Base-by-base conservation (phyloP, 2,888 invertebrate species). In the Camponotus fellah region DNA sequence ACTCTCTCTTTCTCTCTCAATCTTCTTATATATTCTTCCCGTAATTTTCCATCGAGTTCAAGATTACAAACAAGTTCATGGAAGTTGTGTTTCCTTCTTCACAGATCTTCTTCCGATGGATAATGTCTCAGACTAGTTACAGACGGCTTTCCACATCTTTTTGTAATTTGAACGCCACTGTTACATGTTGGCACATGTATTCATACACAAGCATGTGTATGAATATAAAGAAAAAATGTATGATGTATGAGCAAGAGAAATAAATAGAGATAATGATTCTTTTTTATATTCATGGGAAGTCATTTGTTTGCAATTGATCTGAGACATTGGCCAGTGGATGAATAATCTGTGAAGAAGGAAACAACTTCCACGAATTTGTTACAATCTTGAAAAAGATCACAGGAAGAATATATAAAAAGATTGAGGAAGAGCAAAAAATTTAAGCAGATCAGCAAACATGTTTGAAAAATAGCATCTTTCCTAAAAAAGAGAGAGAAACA, bases 231-330 rank as follows among this genome's bases (percentile, higher is more conserved):
- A 46, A 2, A 43, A 37, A 6, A 37, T 37, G 5, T 6, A 83
- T 87, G 82, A 83, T 82, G 82, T 77, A 77, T 74, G 83, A 87
- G 85, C 81, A 85, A 85, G 32, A 43, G 32, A 77, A 68, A 46
- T 21, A 65, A 85, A 76, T 89, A 88, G 86, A 88, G 86, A 86
- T 83, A 68, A 85, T 68, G 68, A 88, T 86, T 79, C 86, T 85
- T 86, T 89, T 88, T 90, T 88, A 86, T 90, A 90, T 84, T 91
- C 88, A 82, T 84, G 80, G 85, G 56, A 76, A 83, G 75, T 46
- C 58, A 84, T 87, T 89, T 82, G 69, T 85, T 82, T 56, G 69
- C 84, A 82, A 86, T 84, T 86, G 85, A 84, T 81, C 82, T 53
- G 43, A 82, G 26, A 83, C 56, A 69, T 75, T 87, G 81, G 85